A percentile compares a stretch with the other conserved stretches of the same genome.
These are phyloP conservation scores for Epinotia ramella DNA, from an alignment of 2,888 invertebrate genomes.

Conservation along the genomic window DNA sequence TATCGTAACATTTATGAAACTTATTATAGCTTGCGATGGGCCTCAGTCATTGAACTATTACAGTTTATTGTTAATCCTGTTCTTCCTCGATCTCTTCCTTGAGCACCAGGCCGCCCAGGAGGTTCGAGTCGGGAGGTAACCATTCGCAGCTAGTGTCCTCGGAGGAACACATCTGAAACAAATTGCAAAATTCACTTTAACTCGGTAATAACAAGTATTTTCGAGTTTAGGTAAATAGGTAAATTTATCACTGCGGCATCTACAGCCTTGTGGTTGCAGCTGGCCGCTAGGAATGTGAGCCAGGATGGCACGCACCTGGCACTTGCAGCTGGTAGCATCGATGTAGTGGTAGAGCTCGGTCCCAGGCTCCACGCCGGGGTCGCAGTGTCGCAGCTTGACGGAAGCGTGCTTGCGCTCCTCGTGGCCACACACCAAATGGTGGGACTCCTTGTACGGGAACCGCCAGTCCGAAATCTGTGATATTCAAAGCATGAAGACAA, in stretches of 20 bases:
- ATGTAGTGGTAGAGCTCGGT: slow-evolving; percentile 91
- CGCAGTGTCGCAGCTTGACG: slow-evolving; percentile 89
- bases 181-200: not conserved
- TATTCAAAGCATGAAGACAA: not conserved
- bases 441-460: slow-evolving; percentile 94
- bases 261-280: not conserved
- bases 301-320: slow-evolving; percentile 71
- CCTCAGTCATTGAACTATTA: not conserved
- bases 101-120: slow-evolving; percentile 70
- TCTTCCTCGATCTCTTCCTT: slow-evolving; percentile 73
- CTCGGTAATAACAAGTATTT: not conserved
- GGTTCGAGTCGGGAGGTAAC: slow-evolving; percentile 76
- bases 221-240: not conserved
- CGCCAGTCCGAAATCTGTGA: slow-evolving; percentile 93
- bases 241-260: not conserved
- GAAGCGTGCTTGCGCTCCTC: slow-evolving; percentile 87
- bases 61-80: slow-evolving; percentile 42
- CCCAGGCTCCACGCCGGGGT: slow-evolving; percentile 88
- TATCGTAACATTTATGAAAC: not conserved
- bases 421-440: slow-evolving; percentile 94
- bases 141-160: slow-evolving; percentile 82
- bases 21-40: slow-evolving; percentile 31
- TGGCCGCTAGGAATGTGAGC: not conserved
- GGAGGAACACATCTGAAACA: slow-evolving; percentile 74
- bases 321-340: slow-evolving; percentile 92